A percentile compares a stretch with the other conserved stretches of the same genome.
Conservation (phyloP, 2,113 vertebrate species). For the Perognathus longimembris region DNA sequence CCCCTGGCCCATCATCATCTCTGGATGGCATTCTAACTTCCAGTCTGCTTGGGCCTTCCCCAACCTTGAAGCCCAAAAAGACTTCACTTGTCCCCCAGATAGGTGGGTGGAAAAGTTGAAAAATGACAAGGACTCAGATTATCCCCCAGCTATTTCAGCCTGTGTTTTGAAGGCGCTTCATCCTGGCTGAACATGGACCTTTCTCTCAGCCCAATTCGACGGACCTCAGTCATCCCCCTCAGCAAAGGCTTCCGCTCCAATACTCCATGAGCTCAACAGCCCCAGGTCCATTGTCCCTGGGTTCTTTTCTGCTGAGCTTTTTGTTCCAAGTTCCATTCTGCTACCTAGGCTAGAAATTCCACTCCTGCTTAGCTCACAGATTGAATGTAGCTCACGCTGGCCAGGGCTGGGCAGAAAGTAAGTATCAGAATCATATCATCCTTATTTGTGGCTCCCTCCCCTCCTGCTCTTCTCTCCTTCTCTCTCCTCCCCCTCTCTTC, state of each 20-base stretch:
- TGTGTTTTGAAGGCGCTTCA: neutral
- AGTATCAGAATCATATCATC: slow-evolving; percentile 20
- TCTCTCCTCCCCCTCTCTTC: no score
- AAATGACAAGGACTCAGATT: neutral
- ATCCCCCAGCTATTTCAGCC: neutral
- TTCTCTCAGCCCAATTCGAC: slow-evolving; percentile 7
- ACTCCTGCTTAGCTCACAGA: slow-evolving; percentile 69
- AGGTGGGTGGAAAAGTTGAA: slow-evolving; percentile 10
- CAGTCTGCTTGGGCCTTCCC: neutral
- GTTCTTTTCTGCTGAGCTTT: slow-evolving; percentile 76
- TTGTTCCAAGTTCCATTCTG: slow-evolving; percentile 78
- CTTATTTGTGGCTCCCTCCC: neutral
- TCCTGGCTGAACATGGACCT: neutral
- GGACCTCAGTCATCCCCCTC: neutral
- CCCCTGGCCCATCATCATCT: no score
- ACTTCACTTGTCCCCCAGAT: slow-evolving; percentile 36
- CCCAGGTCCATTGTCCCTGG: slow-evolving; percentile 61
- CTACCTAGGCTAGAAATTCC: slow-evolving; percentile 78
- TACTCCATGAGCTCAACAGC: slow-evolving; percentile 42
- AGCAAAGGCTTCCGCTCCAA: neutral
- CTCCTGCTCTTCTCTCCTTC: no score
- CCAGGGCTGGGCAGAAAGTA: slow-evolving; percentile 50
- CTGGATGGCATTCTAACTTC: no score
- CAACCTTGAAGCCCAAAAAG: neutral
- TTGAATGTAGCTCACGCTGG: slow-evolving; percentile 66